A percentile compares a stretch with the other conserved stretches of the same genome.
phyloP scores from a whole-genome alignment of 1,140 invertebrate species.

The Euglossa dilemma region DNA sequence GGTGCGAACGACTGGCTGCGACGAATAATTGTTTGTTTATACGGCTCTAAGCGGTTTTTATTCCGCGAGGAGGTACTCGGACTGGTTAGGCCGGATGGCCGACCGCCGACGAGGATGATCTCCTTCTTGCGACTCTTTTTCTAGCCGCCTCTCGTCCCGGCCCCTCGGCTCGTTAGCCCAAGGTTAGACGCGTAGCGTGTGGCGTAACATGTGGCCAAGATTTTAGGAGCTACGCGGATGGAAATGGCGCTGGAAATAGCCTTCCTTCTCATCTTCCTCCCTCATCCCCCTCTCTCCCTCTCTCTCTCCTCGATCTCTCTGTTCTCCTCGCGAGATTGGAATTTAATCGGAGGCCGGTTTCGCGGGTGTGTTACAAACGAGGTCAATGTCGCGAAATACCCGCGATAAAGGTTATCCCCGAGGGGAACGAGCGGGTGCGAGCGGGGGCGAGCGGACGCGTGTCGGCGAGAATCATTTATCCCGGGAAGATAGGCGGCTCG shows the following conservation, averaged over 20 bases:
- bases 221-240: background rate
- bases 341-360: background rate
- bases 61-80: constrained; percentile 6
- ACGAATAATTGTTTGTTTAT: constrained; percentile 36
- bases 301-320: background rate
- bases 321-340: background rate
- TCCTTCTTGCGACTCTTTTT: constrained; percentile 13
- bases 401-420: background rate
- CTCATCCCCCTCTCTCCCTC: too few relatives aligned
- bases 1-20: constrained; percentile 3
- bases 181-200: background rate
- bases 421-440: background rate
- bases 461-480: constrained; percentile 33
- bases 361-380: background rate
- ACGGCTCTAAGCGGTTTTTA: constrained; percentile 44
- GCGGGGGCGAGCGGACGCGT: background rate
- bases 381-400: background rate
- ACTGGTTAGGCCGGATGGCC: background rate
- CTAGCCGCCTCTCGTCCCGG: background rate
- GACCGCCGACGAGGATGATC: background rate
- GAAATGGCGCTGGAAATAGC: background rate
- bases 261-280: too few relatives aligned
- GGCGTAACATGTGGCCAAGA: constrained; percentile 1
- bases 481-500: constrained; percentile 7
- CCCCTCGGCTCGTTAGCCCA: background rate